Percentiles rank a stretch among this genome's conserved stretches.
Conservation (phyloP, 2,888 invertebrate species). For the Oegoconia quadripuncta region DNA sequence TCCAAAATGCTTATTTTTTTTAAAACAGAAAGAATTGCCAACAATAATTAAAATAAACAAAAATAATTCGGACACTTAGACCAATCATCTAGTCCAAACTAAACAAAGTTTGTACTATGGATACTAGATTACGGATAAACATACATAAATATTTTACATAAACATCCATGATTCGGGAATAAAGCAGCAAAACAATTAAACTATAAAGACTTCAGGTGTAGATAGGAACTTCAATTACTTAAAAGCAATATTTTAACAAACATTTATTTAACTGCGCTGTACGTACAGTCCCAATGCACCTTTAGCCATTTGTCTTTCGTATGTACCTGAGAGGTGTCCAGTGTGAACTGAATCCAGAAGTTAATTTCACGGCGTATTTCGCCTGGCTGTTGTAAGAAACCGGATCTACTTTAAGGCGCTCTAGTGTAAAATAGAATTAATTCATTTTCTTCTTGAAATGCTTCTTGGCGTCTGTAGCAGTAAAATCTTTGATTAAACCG, state of each 20-base stretch:
- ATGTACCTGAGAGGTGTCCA: constrained; percentile 70
- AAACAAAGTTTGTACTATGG: no score
- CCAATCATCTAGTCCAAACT: no score
- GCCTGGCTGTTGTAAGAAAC: constrained; percentile 52
- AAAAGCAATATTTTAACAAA: constrained; percentile 23
- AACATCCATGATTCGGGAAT: no score
- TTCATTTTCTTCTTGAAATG: constrained; percentile 36
- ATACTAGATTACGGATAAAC: no score
- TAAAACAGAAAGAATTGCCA: no score
- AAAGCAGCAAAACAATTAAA: no score
- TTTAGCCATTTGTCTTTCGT: constrained; percentile 56
- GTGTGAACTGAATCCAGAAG: constrained; percentile 60
- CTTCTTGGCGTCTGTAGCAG: background rate
- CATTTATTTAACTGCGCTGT: constrained; percentile 35
- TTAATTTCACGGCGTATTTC: constrained; percentile 76
- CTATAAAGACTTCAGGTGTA: no score
- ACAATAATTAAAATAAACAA: no score
- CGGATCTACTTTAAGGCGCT: constrained; percentile 56
- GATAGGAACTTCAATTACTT: constrained; percentile 4
- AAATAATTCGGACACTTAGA: no score
- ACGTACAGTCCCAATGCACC: constrained; percentile 37
- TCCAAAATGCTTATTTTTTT: no score
- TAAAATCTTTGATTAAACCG: background rate
- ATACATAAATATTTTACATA: no score
- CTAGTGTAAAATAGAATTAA: constrained; percentile 66